phyloP scores from a whole-genome alignment of 1,140 invertebrate genomes.

The Ips nitidus region DNA sequence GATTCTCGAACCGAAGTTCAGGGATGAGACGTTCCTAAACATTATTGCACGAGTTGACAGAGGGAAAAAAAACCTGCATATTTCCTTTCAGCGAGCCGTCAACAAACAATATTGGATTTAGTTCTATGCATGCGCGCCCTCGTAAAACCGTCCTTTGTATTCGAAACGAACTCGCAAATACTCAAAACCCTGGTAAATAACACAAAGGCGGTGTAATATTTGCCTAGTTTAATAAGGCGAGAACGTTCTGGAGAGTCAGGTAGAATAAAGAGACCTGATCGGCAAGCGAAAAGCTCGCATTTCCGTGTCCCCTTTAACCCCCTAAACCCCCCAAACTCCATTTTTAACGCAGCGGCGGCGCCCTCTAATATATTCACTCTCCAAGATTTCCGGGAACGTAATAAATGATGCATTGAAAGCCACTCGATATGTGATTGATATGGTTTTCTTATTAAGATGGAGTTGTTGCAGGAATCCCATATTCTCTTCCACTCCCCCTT shows the following conservation, averaged over 20 bases:
- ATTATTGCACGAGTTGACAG: slow-evolving; percentile 7
- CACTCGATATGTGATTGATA: slow-evolving; percentile 31
- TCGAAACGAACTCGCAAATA: slow-evolving; percentile 28
- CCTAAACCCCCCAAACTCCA: neutral
- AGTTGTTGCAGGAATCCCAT: too few relatives aligned
- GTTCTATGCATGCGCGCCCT: slow-evolving; percentile 11
- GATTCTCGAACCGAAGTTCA: slow-evolving; percentile 15
- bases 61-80: slow-evolving; percentile 1
- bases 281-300: slow-evolving; percentile 30
- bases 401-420: slow-evolving; percentile 33
- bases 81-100: neutral
- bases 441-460: slow-evolving; percentile 6
- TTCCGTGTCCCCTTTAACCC: slow-evolving; percentile 15
- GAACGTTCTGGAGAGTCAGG: slow-evolving; percentile 22
- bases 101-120: slow-evolving; percentile 20
- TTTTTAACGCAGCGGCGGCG: neutral
- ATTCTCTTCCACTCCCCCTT: too few relatives aligned
- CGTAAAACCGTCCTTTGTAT: slow-evolving; percentile 26
- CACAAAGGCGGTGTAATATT: slow-evolving; percentile 29
- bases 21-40: slow-evolving; percentile 6
- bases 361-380: slow-evolving; percentile 24
- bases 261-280: slow-evolving; percentile 27
- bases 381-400: slow-evolving; percentile 20
- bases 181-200: slow-evolving; percentile 27
- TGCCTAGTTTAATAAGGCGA: slow-evolving; percentile 31